These are phyloP conservation scores for Oreochromis mossambicus DNA, from an alignment of 2,797 vertebrate species.

Conservation along the genomic window DNA sequence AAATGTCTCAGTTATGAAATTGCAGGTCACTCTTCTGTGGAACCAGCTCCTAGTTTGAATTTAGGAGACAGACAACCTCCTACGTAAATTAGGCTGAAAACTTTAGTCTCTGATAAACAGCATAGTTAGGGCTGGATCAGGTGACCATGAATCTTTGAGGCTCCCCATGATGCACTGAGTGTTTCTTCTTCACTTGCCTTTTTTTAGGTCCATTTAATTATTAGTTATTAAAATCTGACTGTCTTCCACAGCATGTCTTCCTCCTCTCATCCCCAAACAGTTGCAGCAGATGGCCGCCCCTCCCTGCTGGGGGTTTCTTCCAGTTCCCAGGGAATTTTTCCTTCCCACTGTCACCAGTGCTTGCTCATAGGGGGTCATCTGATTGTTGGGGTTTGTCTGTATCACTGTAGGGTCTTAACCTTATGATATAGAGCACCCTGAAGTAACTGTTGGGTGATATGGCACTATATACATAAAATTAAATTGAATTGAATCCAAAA, in stretches of 20 bases:
- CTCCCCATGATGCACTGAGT: not conserved
- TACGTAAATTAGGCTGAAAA: not conserved
- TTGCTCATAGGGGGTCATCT: not conserved
- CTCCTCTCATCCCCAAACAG: not conserved
- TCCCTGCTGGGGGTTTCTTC: not conserved
- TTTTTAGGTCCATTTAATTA: not conserved
- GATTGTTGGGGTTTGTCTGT: not conserved
- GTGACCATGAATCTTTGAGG: not conserved
- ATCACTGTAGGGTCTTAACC: not conserved
- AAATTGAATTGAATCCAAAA: not conserved
- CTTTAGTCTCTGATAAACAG: not conserved
- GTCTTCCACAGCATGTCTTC: not conserved
- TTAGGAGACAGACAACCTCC: not conserved
- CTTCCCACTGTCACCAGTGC: not conserved
- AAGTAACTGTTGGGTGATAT: not conserved
- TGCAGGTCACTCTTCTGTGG: not conserved
- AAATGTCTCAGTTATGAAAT: not conserved
- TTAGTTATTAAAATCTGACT: not conserved
- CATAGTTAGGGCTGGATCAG: not conserved
- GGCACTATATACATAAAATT: not conserved
- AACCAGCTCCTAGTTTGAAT: not conserved
- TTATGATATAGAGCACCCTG: not conserved
- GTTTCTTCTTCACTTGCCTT: rapidly evolving
- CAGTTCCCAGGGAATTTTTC: not conserved
- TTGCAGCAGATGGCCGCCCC: rapidly evolving